phyloP scores from a whole-genome alignment of 2,113 vertebrate species.

The Anhinga rufa region DNA sequence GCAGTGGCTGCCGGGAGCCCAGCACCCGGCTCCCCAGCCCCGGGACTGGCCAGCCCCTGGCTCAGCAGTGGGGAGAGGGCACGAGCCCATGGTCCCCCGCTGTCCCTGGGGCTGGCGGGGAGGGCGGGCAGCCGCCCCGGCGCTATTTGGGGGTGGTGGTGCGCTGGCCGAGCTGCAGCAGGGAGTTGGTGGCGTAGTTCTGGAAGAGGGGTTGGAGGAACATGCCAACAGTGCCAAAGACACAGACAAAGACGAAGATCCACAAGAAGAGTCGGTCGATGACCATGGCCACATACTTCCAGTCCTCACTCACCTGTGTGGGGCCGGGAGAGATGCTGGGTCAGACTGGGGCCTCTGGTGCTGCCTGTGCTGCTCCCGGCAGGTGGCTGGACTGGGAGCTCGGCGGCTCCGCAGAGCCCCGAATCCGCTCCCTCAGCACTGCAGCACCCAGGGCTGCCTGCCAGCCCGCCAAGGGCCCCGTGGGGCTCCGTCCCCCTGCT shows the following conservation, averaged over 20 bases:
- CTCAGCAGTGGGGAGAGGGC: background rate
- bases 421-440: background rate
- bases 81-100: rapidly evolving
- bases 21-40: background rate
- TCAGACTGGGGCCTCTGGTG: background rate
- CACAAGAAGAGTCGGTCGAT: constrained; percentile 96
- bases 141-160: constrained; percentile 66
- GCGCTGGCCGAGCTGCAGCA: constrained; percentile 70
- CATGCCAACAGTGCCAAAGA: constrained; percentile 93
- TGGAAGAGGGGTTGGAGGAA: constrained; percentile 96
- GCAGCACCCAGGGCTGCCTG: background rate
- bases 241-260: constrained; percentile 95
- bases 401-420: background rate
- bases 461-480: background rate
- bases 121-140: rapidly evolving
- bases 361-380: background rate
- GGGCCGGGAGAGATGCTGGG: rapidly evolving
- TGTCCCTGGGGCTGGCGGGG: background rate
- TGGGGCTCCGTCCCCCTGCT: background rate
- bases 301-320: constrained; percentile 92
- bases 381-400: background rate
- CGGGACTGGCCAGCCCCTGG: background rate
- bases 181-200: constrained; percentile 85
- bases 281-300: constrained; percentile 98
- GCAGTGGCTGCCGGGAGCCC: background rate